Evolutionary conservation across 2,113 vertebrate species (phyloP).

Genomic region (Myanophis thanlyinensis): DNA sequence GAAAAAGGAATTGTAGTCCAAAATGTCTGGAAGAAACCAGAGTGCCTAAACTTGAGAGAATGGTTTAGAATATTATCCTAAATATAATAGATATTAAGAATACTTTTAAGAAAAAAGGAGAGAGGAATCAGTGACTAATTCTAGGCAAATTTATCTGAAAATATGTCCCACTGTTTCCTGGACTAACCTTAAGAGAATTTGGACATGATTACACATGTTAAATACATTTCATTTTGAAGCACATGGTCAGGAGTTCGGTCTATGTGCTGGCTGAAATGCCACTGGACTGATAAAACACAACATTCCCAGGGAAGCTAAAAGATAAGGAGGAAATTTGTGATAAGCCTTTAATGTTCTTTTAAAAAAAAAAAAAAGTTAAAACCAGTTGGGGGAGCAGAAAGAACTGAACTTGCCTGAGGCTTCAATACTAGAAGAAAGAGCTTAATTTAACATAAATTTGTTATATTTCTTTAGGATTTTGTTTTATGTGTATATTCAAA

Average conservation of each 20-base stretch:
- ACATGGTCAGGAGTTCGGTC: neutral
- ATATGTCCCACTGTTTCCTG: neutral
- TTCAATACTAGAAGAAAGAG: neutral
- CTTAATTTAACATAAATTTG: neutral
- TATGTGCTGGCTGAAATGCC: neutral
- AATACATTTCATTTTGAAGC: neutral
- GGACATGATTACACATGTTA: neutral
- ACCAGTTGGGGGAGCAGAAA: neutral
- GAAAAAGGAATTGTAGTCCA: neutral
- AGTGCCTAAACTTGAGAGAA: neutral
- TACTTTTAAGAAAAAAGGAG: neutral
- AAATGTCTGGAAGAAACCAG: neutral
- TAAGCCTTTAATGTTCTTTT: neutral
- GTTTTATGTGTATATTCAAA: neutral
- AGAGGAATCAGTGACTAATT: neutral
- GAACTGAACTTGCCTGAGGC: neutral
- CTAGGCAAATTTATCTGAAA: neutral
- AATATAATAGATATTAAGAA: neutral
- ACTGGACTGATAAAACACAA: neutral
- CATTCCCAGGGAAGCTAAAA: neutral
- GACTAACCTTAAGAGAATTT: neutral
- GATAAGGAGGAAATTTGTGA: neutral
- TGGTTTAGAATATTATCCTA: neutral
- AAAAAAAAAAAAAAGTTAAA: neutral
- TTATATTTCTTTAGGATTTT: neutral